Evolutionary conservation across 2,888 invertebrate genomes (phyloP), one percentile per base, ranked within the genome.

Genomic region (Agrotis clavis): DNA sequence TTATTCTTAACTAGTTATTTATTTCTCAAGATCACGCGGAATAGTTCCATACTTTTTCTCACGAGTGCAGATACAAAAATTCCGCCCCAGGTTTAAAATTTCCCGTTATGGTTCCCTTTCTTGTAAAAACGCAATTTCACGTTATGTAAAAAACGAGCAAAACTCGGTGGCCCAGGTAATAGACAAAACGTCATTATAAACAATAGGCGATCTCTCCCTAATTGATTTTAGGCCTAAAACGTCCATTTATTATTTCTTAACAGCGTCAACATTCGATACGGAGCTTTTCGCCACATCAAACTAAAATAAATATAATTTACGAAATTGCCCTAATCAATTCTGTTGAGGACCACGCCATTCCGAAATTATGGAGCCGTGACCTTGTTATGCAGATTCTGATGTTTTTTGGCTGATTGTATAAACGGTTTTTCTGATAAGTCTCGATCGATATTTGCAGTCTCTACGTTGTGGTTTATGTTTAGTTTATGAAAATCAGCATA

Each of bases 291-390:
- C 81, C 87, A 86, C 84, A 56, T 56, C 50, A 67, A 82, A 82
- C 70, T 83, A 88, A 78, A 74, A 89, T 89, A 89, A 90, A 90
- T 89, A 91, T 90, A 91, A 89, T 91, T 87, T 86, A 88, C 87
- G 60, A 92, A 93, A 93, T 92, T 91, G 88, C 90, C 85, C 78
- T 88, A 90, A 92, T 92, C 92, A 92, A 91, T 91, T 90, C 87
- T 78, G 81, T 68, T 65, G 85, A 86, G 87, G 86, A 86, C 91
- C 93, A 94, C 93, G 93, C 94, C 84, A 94, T 93, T 90, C 86
- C 84, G 85, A 90, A 90, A 94, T 94, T 92, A 94, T 63, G 75
- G 64, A 47, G 67, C 51, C 53, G 54, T 68, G 67, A 69, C 77
- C 67, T 74, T 81, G 72, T 69, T 86, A 85, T 88, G 85, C 82